These are phyloP conservation scores for Carapus acus DNA, from an alignment of 2,797 vertebrate species.

Conservation along the genomic window DNA sequence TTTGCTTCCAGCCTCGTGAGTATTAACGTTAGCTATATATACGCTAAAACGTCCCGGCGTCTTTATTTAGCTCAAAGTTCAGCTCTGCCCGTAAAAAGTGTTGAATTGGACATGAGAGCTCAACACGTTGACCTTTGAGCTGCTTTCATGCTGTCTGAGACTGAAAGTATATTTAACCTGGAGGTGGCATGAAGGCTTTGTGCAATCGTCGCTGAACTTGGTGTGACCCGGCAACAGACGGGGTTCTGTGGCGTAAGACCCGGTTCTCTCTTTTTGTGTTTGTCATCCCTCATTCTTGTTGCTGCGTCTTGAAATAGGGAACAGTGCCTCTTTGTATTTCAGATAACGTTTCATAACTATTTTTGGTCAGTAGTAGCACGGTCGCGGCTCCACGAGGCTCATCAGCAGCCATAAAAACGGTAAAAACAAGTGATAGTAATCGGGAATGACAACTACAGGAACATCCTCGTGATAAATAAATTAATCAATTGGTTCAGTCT, in stretches of 20 bases:
- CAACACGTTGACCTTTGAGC: constrained; percentile 34
- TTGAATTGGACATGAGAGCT: constrained; percentile 14
- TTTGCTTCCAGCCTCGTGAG: not conserved
- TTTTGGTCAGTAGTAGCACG: too few species aligned
- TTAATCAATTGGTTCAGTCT: too few species aligned
- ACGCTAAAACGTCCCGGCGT: not conserved
- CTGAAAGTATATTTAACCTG: constrained; percentile 27
- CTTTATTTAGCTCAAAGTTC: constrained; percentile 12
- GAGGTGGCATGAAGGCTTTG: constrained; percentile 10
- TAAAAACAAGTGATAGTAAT: too few species aligned
- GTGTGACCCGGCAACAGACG: constrained; percentile 8
- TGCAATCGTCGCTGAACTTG: constrained; percentile 18
- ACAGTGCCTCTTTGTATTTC: too few species aligned
- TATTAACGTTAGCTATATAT: not conserved
- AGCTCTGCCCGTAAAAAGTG: constrained; percentile 15
- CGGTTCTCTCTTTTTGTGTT: not conserved
- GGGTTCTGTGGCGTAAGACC: not conserved
- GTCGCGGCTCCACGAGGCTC: too few species aligned
- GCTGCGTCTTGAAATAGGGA: too few species aligned
- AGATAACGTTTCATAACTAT: too few species aligned
- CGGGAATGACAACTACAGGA: too few species aligned
- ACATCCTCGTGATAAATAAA: too few species aligned
- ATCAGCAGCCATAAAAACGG: too few species aligned
- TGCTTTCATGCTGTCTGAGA: constrained; percentile 1
- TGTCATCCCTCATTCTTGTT: too few species aligned